Evolutionary conservation across 2,797 vertebrate species (phyloP), one percentile per base, ranked within the genome.

Genomic region (Lophotriccus pileatus): DNA sequence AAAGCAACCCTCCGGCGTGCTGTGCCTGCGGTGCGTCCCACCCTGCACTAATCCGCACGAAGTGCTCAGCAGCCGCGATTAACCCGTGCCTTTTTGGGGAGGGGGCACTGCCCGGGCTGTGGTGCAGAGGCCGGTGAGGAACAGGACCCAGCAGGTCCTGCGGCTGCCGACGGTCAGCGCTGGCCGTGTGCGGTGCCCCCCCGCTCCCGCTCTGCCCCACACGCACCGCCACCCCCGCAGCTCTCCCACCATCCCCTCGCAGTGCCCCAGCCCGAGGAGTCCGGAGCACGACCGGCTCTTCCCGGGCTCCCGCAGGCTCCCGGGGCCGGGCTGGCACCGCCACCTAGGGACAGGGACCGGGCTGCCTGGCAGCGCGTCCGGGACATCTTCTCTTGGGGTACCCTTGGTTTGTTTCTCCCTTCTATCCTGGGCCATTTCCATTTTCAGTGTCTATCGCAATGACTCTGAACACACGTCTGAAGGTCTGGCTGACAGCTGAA

Each of bases 271-370:
- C 6, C 34, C 47, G 6, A 9, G 46, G 37, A 44, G 7, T 23
- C 39, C 14, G 10, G 6, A 32, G 37, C n/a, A 5, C 28, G 7
- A n/a, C 37, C 5, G 49, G 34, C 22, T 17, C 36, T 11, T 19
- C 5, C 14, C 6, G 36, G 18, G 17, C 64, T n/a, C 14, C 37
- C 25, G n/a, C 30, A 15, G 39, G 39, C 14, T 27, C 55, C 55
- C 21, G 21, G 32, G 19, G 7, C 4, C 7, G 77, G 69, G 10
- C 49, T 22, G 87, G 47, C 87, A 91, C 34, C 18, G 74, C 87
- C 92, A 87, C 70, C 82, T 84, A 94, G 81, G 70, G 92, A 89
- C 66, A 34, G 63, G 44, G 17, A 66, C n/a, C 15, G 22, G 16
- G 11, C 41, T 34, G 43, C 28, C 63, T 3, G 32, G 10, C n/a